Evolutionary conservation across 2,797 vertebrate genomes (phyloP), one percentile per base, ranked within the genome.

Genomic region (Lycodopsis pacificus): DNA sequence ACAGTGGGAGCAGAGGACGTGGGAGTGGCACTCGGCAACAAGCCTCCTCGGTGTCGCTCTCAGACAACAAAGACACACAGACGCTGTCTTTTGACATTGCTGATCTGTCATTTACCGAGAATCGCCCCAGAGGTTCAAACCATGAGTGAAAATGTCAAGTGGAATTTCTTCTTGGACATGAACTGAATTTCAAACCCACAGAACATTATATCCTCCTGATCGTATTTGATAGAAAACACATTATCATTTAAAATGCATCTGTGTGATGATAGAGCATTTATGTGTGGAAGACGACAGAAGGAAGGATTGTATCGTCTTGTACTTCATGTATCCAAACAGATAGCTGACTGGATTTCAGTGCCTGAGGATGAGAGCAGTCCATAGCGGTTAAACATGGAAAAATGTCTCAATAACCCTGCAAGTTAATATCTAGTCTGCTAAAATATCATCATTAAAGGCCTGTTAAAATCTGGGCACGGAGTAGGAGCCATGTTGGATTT

Each of bases 51-150:
- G 57, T 36, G 80, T 82, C 78, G 80, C 78, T 88, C 78, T 65
- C 58, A 80, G 84, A 85, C 80, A 77, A 80, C 87, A 89, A 83
- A 88, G 77, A 85, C n/a, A 61, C 40, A 6, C 62, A 62, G 64
- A 79, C 59, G 63, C 61, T 20, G 68, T 79, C 76, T 80, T 81
- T 53, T 83, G 74, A 84, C 80, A 57, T 72, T 53, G 77, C 73
- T 81, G 74, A 80, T 88, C 72, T 80, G 82, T 84, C 80, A 76
- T 87, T 86, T 82, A 74, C 51, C 0, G 17, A 80, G 48, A 2
- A 61, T 65, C 68, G 42, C 69, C 75, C 76, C 32, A 40, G 80
- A 84, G 86, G 64, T 76, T 81, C 66, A 42, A 64, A 42, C 74
- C 63, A 15, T 77, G 73, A 68, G 74, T 73, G 67, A 62, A 86